phyloP scores from a whole-genome alignment of 2,888 invertebrate genomes.

The Drosophila affinis region DNA sequence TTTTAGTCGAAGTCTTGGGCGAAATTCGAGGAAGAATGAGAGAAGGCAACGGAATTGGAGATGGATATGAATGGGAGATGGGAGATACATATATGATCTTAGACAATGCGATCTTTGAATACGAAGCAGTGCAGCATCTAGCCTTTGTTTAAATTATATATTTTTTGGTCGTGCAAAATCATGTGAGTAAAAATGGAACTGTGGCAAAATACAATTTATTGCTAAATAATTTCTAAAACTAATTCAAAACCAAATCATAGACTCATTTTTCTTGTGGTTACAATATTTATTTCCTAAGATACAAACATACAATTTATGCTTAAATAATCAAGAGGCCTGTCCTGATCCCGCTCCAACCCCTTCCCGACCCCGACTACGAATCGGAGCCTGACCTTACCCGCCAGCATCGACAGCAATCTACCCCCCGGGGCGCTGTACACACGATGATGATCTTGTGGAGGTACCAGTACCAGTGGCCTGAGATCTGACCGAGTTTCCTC shows the following conservation, averaged over 20 bases:
- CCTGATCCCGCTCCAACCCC: slow-evolving; percentile 33
- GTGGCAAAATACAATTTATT: background rate
- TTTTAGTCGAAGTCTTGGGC: slow-evolving; percentile 13
- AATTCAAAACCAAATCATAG: background rate
- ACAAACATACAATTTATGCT: slow-evolving; percentile 49
- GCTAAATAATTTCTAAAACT: background rate
- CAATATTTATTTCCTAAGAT: slow-evolving; percentile 7
- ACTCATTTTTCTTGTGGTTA: slow-evolving; percentile 49
- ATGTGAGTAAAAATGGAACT: background rate
- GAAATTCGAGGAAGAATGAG: background rate
- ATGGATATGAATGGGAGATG: background rate
- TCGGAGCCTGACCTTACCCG: background rate
- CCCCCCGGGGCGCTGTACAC: slow-evolving; percentile 49
- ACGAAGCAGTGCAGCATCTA: background rate
- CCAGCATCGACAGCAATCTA: slow-evolving; percentile 52
- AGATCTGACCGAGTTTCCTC: slow-evolving; percentile 35
- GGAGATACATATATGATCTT: background rate
- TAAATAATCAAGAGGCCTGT: slow-evolving; percentile 49
- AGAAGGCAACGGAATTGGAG: slow-evolving; percentile 18
- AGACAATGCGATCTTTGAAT: background rate
- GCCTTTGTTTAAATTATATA: background rate
- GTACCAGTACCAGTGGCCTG: slow-evolving; percentile 15
- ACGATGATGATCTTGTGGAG: slow-evolving; percentile 52
- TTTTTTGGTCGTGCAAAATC: background rate
- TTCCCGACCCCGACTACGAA: background rate